phyloP scores from a whole-genome alignment of 35 echinoderm and acorn worm genomes.

The Patiria miniata region DNA sequence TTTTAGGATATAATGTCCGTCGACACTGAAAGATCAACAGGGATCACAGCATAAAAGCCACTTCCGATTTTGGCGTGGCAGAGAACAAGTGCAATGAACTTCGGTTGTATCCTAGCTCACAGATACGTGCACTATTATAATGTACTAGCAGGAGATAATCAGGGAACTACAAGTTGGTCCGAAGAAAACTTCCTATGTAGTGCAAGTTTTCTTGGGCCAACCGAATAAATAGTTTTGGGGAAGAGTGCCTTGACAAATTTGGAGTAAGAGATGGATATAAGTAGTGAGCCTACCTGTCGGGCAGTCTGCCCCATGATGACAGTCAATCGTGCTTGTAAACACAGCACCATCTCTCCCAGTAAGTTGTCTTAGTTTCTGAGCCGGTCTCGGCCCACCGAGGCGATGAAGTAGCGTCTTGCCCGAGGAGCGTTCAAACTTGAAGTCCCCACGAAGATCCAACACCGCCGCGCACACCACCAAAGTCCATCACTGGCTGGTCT shows the following conservation, averaged over 20 bases:
- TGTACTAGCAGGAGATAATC: no score
- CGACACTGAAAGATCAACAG: background rate
- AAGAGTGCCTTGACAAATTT: no score
- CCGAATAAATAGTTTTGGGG: no score
- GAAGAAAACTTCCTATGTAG: no score
- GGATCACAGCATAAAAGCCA: background rate
- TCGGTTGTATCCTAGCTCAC: no score
- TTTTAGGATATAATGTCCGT: constrained; percentile 24
- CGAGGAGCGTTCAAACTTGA: background rate
- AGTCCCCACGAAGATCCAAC: background rate
- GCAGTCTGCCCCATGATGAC: constrained; percentile 1
- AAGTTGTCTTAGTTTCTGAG: no score
- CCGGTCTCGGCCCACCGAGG: background rate
- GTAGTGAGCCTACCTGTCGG: background rate
- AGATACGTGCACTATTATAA: no score
- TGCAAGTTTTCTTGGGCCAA: no score
- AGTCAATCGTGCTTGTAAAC: background rate
- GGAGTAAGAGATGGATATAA: no score
- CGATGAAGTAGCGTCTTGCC: background rate
- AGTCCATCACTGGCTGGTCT: constrained; percentile 18
- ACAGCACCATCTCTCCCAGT: background rate
- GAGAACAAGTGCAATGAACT: constrained; percentile 1
- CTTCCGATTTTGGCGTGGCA: background rate
- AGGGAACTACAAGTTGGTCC: no score
- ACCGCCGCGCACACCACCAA: constrained; percentile 12